Conservation (phyloP, 1,140 invertebrate species). For the Drosophila pectinifera region DNA sequence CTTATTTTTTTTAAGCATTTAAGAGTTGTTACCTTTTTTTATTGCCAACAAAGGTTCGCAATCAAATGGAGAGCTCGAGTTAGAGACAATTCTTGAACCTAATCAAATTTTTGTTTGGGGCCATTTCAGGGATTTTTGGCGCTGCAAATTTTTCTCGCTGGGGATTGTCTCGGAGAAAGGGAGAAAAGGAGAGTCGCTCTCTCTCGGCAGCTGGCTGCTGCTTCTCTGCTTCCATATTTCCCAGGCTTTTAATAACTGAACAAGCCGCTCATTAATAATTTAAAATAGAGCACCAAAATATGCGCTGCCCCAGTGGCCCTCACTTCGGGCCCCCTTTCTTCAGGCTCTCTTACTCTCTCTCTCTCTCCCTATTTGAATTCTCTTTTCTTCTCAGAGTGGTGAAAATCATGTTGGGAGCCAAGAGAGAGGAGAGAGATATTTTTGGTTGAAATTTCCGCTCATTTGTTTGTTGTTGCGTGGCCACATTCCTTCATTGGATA, state of each 20-base stretch:
- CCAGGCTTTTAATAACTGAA: constrained; percentile 83
- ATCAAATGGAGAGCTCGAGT: constrained; percentile 13
- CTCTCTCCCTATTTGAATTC: not conserved
- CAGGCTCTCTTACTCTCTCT: too few relatives aligned
- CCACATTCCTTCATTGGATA: constrained; percentile 47
- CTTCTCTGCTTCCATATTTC: constrained; percentile 53
- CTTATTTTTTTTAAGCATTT: not conserved
- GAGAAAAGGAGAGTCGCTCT: constrained; percentile 6
- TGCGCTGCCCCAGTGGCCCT: constrained; percentile 49
- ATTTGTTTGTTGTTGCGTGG: constrained; percentile 43
- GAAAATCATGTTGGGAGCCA: constrained; percentile 17
- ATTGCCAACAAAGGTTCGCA: constrained; percentile 31
- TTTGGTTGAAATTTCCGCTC: constrained; percentile 12
- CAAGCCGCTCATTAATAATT: constrained; percentile 83
- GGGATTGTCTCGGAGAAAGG: constrained; percentile 27
- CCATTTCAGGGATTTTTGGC: constrained; percentile 40
- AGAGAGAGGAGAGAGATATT: constrained; percentile 1
- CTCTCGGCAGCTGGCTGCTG: constrained; percentile 22
- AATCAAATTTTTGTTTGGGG: constrained; percentile 63
- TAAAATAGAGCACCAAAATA: constrained; percentile 79
- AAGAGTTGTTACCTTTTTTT: constrained; percentile 29
- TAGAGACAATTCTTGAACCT: constrained; percentile 48
- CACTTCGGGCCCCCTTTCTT: constrained; percentile 20
- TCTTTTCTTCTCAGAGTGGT: constrained; percentile 18
- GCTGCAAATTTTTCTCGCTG: constrained; percentile 17